Conservation (phyloP, 2,797 vertebrate species). For the Gymnopithys bicolor region DNA sequence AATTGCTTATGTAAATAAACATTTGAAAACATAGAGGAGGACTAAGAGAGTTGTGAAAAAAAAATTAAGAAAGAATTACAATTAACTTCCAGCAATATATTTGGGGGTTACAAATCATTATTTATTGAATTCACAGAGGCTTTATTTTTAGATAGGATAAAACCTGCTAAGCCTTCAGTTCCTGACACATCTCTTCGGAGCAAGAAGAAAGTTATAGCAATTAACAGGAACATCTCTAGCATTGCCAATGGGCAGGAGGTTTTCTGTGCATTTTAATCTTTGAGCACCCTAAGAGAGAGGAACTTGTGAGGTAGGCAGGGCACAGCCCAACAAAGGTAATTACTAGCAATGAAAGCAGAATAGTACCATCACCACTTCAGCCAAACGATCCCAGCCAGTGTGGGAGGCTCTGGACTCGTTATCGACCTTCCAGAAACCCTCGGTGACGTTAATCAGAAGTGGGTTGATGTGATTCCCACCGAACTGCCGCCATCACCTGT, state of each 20-base stretch:
- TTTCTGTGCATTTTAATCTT: background rate
- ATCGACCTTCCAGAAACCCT: background rate
- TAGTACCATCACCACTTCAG: background rate
- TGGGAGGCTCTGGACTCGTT: background rate
- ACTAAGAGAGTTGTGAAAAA: background rate
- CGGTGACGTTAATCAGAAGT: background rate
- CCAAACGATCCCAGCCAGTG: fast-evolving
- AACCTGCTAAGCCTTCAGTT: constrained; percentile 23
- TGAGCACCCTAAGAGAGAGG: background rate
- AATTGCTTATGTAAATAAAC: constrained; percentile 34
- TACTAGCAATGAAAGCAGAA: background rate
- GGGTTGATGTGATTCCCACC: background rate
- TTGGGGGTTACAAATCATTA: background rate
- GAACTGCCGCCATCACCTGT: background rate
- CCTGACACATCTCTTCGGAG: background rate
- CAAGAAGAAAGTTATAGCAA: background rate
- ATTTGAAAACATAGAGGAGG: background rate
- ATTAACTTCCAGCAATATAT: background rate
- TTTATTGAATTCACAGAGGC: background rate
- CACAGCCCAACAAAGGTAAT: background rate
- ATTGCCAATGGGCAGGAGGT: background rate
- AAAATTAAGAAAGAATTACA: background rate
- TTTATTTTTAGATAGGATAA: constrained; percentile 31
- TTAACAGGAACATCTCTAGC: background rate
- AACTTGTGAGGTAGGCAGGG: background rate